Evolutionary conservation across 2,113 vertebrate genomes (phyloP).

Genomic region (Muscicapa adusta): DNA sequence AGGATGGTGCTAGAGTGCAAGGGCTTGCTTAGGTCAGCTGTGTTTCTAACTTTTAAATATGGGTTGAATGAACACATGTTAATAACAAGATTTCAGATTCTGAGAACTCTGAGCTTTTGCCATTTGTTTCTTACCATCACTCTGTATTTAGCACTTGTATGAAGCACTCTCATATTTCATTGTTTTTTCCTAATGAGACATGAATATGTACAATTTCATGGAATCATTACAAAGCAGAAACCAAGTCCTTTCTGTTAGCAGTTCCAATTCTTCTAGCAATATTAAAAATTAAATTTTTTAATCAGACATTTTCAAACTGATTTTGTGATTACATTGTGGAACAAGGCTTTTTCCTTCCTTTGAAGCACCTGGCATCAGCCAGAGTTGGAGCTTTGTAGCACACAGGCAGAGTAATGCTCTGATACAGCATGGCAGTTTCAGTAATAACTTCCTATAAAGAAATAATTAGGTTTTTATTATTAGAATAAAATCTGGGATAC

Average conservation of each 20-base stretch:
- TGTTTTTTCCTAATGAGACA: neutral
- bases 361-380: neutral
- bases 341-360: neutral
- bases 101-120: neutral
- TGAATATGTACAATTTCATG: neutral
- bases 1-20: neutral
- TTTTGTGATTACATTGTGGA: neutral
- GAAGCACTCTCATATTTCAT: neutral
- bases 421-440: neutral
- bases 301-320: neutral
- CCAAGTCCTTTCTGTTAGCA: neutral
- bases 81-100: neutral
- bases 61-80: neutral
- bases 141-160: neutral
- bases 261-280: neutral
- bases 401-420: neutral
- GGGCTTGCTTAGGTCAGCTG: neutral
- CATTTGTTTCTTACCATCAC: neutral
- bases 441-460: neutral
- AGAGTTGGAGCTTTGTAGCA: neutral
- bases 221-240: neutral
- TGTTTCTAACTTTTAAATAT: neutral
- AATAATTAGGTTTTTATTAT: constrained; percentile 2
- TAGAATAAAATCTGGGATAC: neutral
- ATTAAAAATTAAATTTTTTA: neutral